These are phyloP conservation scores for Thunnus thynnus DNA, from an alignment of 2,113 vertebrate genomes.

Conservation along the genomic window DNA sequence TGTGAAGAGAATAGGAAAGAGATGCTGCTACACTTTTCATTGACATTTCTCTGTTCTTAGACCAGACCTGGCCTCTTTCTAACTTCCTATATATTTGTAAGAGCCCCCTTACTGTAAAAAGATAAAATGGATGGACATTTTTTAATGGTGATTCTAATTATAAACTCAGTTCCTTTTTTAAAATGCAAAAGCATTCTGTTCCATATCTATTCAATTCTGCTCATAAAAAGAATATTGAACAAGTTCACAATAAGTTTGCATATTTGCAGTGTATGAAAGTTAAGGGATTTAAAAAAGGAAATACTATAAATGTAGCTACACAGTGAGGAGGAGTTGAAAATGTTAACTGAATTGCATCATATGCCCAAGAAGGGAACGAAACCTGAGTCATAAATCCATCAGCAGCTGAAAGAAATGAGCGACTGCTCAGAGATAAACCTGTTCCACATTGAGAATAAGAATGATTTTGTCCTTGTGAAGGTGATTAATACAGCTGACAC, in stretches of 20 bases:
- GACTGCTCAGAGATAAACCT: too few relatives aligned
- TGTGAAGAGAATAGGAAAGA: constrained; percentile 54
- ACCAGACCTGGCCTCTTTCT: background rate
- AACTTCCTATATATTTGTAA: background rate
- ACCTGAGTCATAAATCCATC: too few relatives aligned
- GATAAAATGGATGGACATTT: too few relatives aligned
- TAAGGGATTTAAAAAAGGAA: background rate
- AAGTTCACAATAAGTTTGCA: too few relatives aligned
- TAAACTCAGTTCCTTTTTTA: background rate
- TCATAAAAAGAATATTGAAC: too few relatives aligned
- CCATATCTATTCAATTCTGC: too few relatives aligned
- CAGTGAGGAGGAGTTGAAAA: background rate
- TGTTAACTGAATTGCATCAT: background rate
- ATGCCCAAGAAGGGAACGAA: too few relatives aligned
- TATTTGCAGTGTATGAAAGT: too few relatives aligned
- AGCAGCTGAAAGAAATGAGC: too few relatives aligned
- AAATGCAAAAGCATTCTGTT: background rate
- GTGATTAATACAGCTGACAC: background rate
- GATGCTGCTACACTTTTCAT: constrained; percentile 9
- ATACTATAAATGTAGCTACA: background rate
- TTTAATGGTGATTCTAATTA: too few relatives aligned
- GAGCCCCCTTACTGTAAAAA: background rate
- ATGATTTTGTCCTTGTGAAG: background rate
- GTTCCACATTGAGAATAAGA: too few relatives aligned
- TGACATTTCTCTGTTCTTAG: constrained; percentile 5